These are phyloP conservation scores for Fragum sueziense DNA, from an alignment of 2,888 invertebrate genomes.

Conservation along the genomic window DNA sequence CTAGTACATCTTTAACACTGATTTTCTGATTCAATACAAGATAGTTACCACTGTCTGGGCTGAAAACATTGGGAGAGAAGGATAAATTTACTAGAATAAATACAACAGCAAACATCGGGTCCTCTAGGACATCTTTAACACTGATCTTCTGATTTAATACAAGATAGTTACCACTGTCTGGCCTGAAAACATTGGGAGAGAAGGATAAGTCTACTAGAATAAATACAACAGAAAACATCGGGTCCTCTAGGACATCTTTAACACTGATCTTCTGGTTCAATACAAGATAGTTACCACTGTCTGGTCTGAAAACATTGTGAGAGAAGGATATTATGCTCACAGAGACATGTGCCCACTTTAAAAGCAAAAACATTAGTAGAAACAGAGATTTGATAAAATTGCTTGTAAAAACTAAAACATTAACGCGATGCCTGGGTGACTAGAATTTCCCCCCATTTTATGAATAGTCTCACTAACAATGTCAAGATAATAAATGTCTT, in stretches of 20 bases:
- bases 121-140: conserved; percentile 77
- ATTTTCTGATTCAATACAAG: conserved; percentile 76
- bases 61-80: conserved; percentile 1
- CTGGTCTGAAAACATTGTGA: conserved; percentile 23
- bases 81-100: conserved; percentile 79
- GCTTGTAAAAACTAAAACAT: too few relatives aligned
- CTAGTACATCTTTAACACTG: conserved; percentile 76
- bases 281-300: conserved; percentile 64
- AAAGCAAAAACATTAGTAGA: too few relatives aligned
- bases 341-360: too few relatives aligned
- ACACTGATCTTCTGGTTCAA: conserved; percentile 77
- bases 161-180: conserved; percentile 60
- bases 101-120: conserved; percentile 79
- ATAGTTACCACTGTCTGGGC: conserved; percentile 48
- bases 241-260: conserved; percentile 78
- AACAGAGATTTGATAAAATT: too few relatives aligned
- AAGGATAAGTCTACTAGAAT: conserved; percentile 75
- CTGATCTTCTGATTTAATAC: conserved; percentile 76
- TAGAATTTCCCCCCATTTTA: too few relatives aligned
- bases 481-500: too few relatives aligned
- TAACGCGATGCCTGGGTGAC: too few relatives aligned
- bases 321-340: too few relatives aligned
- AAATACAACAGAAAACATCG: conserved; percentile 79
- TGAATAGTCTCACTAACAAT: too few relatives aligned
- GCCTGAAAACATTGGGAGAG: conserved; percentile 16